Evolutionary conservation across 2,113 vertebrate species (phyloP).

Genomic region (Symphodus melops): DNA sequence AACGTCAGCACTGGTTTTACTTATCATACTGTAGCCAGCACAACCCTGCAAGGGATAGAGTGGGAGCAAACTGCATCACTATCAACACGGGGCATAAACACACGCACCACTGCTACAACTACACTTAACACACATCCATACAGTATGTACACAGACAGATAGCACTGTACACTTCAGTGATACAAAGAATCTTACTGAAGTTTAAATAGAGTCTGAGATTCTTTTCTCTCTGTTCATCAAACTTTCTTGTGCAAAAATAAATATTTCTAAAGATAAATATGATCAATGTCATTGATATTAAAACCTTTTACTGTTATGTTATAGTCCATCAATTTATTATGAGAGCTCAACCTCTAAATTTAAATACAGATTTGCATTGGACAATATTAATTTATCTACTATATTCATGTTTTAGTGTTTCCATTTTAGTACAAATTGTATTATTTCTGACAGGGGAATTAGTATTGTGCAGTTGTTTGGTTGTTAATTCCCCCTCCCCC

Average conservation of each 20-base stretch:
- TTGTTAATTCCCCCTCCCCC: constrained; percentile 11
- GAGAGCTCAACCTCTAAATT: too few relatives aligned
- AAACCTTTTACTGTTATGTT: neutral
- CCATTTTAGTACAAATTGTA: neutral
- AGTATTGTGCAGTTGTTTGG: constrained; percentile 1
- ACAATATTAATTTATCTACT: neutral
- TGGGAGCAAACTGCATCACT: constrained; percentile 62
- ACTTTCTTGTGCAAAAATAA: neutral
- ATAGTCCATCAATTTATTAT: neutral
- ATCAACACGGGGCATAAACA: constrained; percentile 45
- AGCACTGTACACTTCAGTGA: neutral
- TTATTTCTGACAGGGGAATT: constrained; percentile 9
- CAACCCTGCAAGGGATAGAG: constrained; percentile 81
- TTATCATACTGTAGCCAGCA: constrained; percentile 86
- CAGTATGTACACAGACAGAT: neutral
- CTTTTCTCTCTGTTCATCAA: neutral
- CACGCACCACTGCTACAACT: neutral
- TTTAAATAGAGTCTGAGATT: neutral
- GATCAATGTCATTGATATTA: neutral
- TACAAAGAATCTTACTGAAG: neutral
- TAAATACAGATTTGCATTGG: too few relatives aligned
- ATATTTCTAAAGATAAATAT: neutral
- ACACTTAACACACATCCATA: neutral
- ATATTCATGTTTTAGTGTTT: neutral
- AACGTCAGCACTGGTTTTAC: constrained; percentile 87